phyloP scores from a whole-genome alignment of 92 coral and sea anemone genomes.

The Epizoanthus illoricatus region DNA sequence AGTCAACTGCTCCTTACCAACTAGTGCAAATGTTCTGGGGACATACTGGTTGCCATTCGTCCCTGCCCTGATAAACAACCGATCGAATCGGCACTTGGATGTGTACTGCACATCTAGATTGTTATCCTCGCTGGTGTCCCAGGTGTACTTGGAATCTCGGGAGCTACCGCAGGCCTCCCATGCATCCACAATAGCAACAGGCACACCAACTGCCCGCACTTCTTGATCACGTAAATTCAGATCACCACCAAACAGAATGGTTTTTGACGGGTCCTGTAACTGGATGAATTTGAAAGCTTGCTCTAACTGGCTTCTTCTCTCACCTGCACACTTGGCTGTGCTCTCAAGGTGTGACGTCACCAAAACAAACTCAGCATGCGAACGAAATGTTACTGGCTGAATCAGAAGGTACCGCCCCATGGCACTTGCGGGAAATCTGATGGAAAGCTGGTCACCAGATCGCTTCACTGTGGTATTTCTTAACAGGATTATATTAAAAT shows the following conservation, averaged over 20 bases:
- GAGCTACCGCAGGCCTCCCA: constrained; percentile 86
- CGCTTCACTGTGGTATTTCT: constrained; percentile 61
- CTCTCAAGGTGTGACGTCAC: constrained; percentile 99
- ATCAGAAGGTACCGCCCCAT: constrained; percentile 92
- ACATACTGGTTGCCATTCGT: constrained; percentile 28
- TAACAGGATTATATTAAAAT: constrained; percentile 77
- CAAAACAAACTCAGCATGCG: constrained; percentile 54
- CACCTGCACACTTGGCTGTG: constrained; percentile 49
- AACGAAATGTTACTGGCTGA: constrained; percentile 67
- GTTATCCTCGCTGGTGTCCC: constrained; percentile 78
- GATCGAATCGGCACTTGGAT: constrained; percentile 80
- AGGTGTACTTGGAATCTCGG: constrained; percentile 69
- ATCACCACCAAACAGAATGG: constrained; percentile 91
- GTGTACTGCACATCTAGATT: constrained; percentile 60
- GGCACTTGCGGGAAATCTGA: constrained; percentile 49
- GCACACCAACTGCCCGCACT: constrained; percentile 72
- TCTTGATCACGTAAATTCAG: constrained; percentile 82
- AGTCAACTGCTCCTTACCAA: constrained; percentile 74
- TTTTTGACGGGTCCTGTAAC: constrained; percentile 50
- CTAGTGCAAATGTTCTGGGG: constrained; percentile 57
- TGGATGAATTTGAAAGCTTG: constrained; percentile 57
- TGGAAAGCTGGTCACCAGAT: constrained; percentile 41
- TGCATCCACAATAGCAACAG: constrained; percentile 65
- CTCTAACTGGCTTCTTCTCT: constrained; percentile 73
- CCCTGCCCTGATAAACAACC: constrained; percentile 72